These are phyloP conservation scores for Triplophysa rosa DNA, from an alignment of 2,113 vertebrate genomes.

Conservation along the genomic window DNA sequence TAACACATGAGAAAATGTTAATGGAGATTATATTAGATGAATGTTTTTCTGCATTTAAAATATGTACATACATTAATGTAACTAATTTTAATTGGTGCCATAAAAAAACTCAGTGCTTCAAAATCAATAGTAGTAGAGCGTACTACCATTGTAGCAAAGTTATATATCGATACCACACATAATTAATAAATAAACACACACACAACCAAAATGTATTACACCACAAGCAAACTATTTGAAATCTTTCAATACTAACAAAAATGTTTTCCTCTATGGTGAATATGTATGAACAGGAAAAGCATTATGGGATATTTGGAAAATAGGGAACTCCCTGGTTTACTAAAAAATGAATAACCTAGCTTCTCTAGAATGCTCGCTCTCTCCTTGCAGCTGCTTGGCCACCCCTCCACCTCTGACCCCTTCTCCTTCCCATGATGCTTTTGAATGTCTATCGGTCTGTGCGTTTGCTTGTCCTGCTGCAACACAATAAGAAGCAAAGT, in stretches of 20 bases:
- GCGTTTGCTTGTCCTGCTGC: constrained; percentile 95
- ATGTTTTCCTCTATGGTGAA: no score
- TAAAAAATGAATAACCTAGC: constrained; percentile 86
- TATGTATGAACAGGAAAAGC: background rate
- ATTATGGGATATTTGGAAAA: constrained; percentile 93
- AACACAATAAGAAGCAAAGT: constrained; percentile 84
- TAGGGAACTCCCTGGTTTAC: constrained; percentile 85
- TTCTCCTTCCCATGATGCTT: constrained; percentile 89
- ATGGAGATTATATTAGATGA: background rate
- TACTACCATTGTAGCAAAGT: background rate
- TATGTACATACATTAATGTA: background rate
- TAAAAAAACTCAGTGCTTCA: background rate
- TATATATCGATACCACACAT: background rate
- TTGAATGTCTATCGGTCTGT: constrained; percentile 99
- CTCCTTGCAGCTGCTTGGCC: constrained; percentile 91
- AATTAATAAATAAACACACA: background rate
- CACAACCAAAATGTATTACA: background rate
- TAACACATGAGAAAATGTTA: constrained; percentile 9
- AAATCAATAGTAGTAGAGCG: background rate
- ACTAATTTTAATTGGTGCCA: background rate
- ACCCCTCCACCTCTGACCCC: constrained; percentile 85
- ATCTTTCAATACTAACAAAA: no score
- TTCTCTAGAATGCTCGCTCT: constrained; percentile 89
- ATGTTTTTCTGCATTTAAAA: constrained; percentile 20
- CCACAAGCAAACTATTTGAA: background rate